Conservation (phyloP, 2,888 invertebrate genomes). For the Ormyrus thymus region DNA sequence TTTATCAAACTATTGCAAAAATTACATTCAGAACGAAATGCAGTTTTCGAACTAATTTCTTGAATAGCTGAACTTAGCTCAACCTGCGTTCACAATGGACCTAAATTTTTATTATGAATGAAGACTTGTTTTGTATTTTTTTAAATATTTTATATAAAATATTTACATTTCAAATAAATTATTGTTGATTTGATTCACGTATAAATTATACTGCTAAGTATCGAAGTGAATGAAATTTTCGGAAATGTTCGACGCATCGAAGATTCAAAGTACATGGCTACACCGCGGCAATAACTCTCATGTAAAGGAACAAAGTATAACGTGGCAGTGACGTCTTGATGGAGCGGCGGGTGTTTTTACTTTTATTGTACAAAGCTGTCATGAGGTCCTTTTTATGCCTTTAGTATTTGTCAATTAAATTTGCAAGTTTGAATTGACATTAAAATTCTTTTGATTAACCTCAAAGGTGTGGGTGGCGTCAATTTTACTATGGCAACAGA, state of each 20-base stretch:
- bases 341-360: conserved; percentile 1
- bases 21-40: background rate
- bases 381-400: background rate
- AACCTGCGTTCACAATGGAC: too few species aligned
- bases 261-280: too few species aligned
- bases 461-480: background rate
- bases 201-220: too few species aligned
- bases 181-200: too few species aligned
- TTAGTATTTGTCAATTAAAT: background rate
- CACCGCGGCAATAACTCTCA: too few species aligned
- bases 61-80: background rate
- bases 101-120: too few species aligned
- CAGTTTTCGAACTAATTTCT: too few species aligned
- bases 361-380: background rate
- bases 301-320: background rate
- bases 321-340: conserved; percentile 27
- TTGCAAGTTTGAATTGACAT: background rate
- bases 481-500: conserved; percentile 37
- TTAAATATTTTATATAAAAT: background rate
- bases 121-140: too few species aligned
- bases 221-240: too few species aligned
- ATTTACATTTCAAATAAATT: too few species aligned
- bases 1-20: conserved; percentile 16
- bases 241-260: too few species aligned
- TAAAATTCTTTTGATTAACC: background rate